Evolutionary conservation across 30 jellyfish, hydroid and myxozoan genomes (phyloP).

Genomic region (Phacellophora camtschatica): DNA sequence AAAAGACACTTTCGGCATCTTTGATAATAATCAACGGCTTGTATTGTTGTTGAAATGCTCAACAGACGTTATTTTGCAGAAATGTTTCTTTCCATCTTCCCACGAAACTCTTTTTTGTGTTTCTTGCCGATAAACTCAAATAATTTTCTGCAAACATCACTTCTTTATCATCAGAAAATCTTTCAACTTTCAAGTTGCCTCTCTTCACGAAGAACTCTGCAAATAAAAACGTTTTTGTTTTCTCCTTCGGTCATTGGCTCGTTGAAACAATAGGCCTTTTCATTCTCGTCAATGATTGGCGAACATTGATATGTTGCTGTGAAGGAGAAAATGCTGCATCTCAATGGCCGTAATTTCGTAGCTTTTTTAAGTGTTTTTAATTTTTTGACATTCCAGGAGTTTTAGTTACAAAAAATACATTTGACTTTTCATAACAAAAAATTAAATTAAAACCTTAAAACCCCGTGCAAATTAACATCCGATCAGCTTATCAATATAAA

Average conservation of each 20-base stretch:
- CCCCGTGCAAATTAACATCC: no score
- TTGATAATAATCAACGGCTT: not conserved
- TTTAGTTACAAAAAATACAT: no score
- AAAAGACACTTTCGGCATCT: not conserved
- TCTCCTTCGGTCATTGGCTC: slow-evolving; percentile 45
- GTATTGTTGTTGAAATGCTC: not conserved
- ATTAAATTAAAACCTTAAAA: no score
- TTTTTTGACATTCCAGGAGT: no score
- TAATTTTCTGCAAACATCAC: slow-evolving; percentile 20
- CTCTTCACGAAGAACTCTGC: slow-evolving; percentile 16
- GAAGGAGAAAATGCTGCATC: no score
- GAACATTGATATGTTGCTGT: not conserved
- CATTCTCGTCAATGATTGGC: not conserved
- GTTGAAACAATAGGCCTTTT: not conserved
- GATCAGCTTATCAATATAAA: no score
- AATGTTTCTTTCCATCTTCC: not conserved
- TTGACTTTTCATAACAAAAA: no score
- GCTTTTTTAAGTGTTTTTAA: no score
- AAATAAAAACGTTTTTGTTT: slow-evolving; percentile 21
- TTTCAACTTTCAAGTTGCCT: slow-evolving; percentile 41
- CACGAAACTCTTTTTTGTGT: not conserved
- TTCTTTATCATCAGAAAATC: slow-evolving; percentile 27
- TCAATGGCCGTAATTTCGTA: no score
- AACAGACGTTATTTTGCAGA: not conserved
- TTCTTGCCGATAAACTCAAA: not conserved